phyloP scores from a whole-genome alignment of 1,140 invertebrate genomes.

The Polypedilum pembai region DNA sequence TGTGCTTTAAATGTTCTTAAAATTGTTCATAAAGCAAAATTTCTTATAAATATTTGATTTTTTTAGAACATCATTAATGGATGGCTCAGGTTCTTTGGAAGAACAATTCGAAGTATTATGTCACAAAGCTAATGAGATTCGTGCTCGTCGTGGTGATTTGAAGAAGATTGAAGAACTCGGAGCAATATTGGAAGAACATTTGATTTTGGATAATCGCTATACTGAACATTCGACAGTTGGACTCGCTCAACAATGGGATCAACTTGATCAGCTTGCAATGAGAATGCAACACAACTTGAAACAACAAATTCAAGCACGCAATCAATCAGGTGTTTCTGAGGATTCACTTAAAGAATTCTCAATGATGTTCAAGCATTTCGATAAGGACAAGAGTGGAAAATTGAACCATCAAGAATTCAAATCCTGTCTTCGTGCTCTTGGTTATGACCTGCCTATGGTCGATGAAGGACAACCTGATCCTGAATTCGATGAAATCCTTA shows the following conservation, averaged over 20 bases:
- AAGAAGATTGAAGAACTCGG: slow-evolving; percentile 97
- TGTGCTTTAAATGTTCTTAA: too few species aligned
- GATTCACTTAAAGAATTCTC: slow-evolving; percentile 99
- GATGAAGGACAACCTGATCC: slow-evolving; percentile 98
- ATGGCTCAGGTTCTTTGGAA: slow-evolving; percentile 94
- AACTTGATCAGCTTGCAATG: slow-evolving; percentile 97
- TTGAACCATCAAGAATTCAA: slow-evolving; percentile 99
- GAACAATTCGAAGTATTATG: slow-evolving; percentile 91
- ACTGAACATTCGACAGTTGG: slow-evolving; percentile 98
- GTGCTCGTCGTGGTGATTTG: slow-evolving; percentile 81
- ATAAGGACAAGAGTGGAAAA: slow-evolving; percentile 96
- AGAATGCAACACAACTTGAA: slow-evolving; percentile 99
- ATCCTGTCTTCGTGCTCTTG: slow-evolving; percentile 93
- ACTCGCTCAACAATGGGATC: slow-evolving; percentile 98
- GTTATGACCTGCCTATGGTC: slow-evolving; percentile 98
- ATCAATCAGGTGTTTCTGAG: slow-evolving; percentile 97
- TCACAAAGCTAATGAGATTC: slow-evolving; percentile 90
- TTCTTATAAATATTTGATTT: slow-evolving; percentile 20
- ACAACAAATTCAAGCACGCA: slow-evolving; percentile 96
- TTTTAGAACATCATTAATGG: slow-evolving; percentile 96
- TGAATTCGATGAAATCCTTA: slow-evolving; percentile 96
- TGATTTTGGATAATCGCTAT: slow-evolving; percentile 98
- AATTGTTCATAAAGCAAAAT: too few species aligned
- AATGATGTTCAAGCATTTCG: slow-evolving; percentile 99
- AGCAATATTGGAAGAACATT: slow-evolving; percentile 90